phyloP scores from a whole-genome alignment of 2,888 invertebrate genomes.

The Aethes cnicana region DNA sequence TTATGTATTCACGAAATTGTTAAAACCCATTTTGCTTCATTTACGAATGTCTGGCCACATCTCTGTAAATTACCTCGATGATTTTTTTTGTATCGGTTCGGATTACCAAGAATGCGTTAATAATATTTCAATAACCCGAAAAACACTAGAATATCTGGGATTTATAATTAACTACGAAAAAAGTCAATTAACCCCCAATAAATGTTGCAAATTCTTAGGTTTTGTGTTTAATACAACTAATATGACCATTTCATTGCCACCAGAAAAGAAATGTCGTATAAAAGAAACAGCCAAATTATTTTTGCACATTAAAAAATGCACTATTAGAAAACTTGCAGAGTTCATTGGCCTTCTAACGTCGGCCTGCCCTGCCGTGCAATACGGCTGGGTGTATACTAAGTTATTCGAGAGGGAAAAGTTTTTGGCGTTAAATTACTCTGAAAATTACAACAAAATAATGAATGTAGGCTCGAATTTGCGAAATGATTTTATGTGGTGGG shows the following conservation, averaged over 20 bases:
- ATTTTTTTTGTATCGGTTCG: constrained; percentile 3
- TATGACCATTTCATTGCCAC: too few species aligned
- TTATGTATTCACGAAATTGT: background rate
- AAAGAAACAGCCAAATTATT: background rate
- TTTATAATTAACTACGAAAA: too few species aligned
- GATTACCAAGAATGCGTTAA: background rate
- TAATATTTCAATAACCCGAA: too few species aligned
- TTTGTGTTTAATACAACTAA: too few species aligned
- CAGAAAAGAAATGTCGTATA: background rate
- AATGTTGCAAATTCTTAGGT: too few species aligned
- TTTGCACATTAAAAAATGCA: too few species aligned
- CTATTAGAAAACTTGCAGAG: constrained; percentile 5
- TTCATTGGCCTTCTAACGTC: background rate
- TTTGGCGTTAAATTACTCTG: background rate
- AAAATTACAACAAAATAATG: constrained; percentile 3
- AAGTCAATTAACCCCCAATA: too few species aligned
- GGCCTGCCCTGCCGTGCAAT: constrained; percentile 2
- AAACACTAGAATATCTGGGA: too few species aligned
- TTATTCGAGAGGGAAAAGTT: constrained; percentile 6
- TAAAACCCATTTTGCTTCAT: background rate
- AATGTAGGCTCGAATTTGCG: background rate
- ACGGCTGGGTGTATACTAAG: constrained; percentile 9
- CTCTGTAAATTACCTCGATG: constrained; percentile 13
- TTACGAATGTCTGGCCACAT: background rate
- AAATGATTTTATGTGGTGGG: background rate